Percentiles rank a stretch among this genome's conserved stretches.
phyloP scores from a whole-genome alignment of 2,797 vertebrate species.

The Hapalemur alaotrensis region DNA sequence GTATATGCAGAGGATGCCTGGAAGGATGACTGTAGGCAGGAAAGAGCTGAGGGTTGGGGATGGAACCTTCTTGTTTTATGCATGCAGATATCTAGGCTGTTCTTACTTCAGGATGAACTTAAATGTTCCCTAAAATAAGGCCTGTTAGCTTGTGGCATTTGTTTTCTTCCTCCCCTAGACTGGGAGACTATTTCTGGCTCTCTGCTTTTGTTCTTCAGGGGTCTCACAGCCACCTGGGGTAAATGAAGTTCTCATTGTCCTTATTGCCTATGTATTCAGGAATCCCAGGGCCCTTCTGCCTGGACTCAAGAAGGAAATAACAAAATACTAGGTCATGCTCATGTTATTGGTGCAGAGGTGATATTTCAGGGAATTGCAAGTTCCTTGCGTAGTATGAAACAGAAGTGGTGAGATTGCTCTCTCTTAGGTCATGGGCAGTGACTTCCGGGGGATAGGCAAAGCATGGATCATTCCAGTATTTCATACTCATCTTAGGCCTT shows the following conservation, averaged over 20 bases:
- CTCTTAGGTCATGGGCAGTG: background rate
- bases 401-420: background rate
- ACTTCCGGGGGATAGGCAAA: background rate
- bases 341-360: background rate
- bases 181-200: background rate
- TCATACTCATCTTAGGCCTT: background rate
- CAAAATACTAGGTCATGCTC: background rate
- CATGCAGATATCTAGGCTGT: background rate
- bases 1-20: background rate
- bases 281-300: background rate
- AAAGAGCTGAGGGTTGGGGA: background rate
- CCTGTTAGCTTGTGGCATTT: background rate
- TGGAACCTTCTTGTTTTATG: background rate
- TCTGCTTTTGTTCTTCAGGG: background rate
- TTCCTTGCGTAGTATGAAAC: background rate
- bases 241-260: background rate
- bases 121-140: background rate
- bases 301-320: background rate
- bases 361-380: background rate
- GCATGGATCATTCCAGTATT: background rate
- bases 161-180: background rate
- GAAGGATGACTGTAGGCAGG: background rate
- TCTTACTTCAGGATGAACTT: background rate
- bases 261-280: background rate
- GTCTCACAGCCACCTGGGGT: background rate